phyloP scores from a whole-genome alignment of 37 sponge, comb jelly and placozoan species.

The Chondrosia reniformis region DNA sequence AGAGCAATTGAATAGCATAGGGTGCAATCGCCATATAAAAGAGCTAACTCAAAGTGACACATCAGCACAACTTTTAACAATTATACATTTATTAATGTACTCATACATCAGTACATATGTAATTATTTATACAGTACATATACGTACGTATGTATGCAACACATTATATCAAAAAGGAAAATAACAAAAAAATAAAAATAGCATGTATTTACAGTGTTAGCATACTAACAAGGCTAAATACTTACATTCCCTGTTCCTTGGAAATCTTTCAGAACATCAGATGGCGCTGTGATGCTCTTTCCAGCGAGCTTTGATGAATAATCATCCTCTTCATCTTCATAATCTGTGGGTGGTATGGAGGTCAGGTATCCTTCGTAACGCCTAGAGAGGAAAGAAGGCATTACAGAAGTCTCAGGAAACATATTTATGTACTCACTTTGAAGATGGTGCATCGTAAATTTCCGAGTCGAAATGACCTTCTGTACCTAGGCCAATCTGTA shows the following conservation, averaged over 20 bases:
- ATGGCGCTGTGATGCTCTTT: not conserved
- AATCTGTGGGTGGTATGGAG: conserved; percentile 60
- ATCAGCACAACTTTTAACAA: too few relatives aligned
- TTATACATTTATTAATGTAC: too few relatives aligned
- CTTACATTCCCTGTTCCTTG: not conserved
- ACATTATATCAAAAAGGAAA: too few relatives aligned
- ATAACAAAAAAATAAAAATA: too few relatives aligned
- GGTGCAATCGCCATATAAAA: too few relatives aligned
- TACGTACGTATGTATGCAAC: too few relatives aligned
- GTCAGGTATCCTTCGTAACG: conserved; percentile 47
- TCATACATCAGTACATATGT: too few relatives aligned
- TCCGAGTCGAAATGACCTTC: conserved; percentile 71
- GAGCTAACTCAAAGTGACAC: too few relatives aligned
- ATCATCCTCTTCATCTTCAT: conserved; percentile 68
- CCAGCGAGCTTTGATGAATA: not conserved
- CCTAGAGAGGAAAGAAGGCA: not conserved
- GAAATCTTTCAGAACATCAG: conserved; percentile 14
- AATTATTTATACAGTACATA: too few relatives aligned
- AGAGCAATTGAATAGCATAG: too few relatives aligned
- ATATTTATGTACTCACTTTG: conserved; percentile 17
- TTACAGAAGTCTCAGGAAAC: not conserved
- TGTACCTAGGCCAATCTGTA: conserved; percentile 57
- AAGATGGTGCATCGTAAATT: conserved; percentile 28
- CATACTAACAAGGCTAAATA: too few relatives aligned
- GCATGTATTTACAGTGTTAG: too few relatives aligned